phyloP scores from a whole-genome alignment of 2,797 vertebrate species.

The Amniataba percoides region DNA sequence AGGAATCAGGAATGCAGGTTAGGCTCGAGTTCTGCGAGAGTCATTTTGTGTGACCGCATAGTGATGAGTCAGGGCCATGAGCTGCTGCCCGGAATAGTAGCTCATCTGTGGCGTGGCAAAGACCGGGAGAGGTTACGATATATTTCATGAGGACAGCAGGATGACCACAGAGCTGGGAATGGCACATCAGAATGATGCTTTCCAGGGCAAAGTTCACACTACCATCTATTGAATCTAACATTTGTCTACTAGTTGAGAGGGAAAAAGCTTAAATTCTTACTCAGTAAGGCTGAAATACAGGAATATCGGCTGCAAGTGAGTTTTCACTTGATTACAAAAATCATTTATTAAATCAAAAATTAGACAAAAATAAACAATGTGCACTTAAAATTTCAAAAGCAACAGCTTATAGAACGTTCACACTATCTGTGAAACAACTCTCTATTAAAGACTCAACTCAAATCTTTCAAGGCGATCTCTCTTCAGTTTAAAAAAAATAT shows the following conservation, averaged over 20 bases:
- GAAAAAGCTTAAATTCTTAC: not conserved
- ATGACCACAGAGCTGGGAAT: slow-evolving; percentile 55
- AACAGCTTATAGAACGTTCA: slow-evolving; percentile 70
- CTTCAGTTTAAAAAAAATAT: slow-evolving; percentile 70
- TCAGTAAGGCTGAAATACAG: slow-evolving; percentile 10
- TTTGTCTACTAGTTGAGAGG: not conserved
- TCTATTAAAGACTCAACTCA: slow-evolving; percentile 57
- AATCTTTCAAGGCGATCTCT: slow-evolving; percentile 32
- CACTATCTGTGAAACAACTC: slow-evolving; percentile 43
- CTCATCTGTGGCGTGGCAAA: slow-evolving; percentile 69
- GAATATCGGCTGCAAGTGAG: slow-evolving; percentile 1
- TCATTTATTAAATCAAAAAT: slow-evolving; percentile 81
- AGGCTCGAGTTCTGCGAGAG: slow-evolving; percentile 63
- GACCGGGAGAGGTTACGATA: slow-evolving; percentile 46
- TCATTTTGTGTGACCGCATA: slow-evolving; percentile 74
- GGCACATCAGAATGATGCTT: slow-evolving; percentile 33
- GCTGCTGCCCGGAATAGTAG: slow-evolving; percentile 76
- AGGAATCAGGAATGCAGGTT: slow-evolving; percentile 67
- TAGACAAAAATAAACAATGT: slow-evolving; percentile 73
- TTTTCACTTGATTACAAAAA: slow-evolving; percentile 73
- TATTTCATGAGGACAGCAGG: slow-evolving; percentile 69
- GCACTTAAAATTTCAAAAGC: slow-evolving; percentile 64
- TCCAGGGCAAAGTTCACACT: slow-evolving; percentile 46
- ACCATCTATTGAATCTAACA: slow-evolving; percentile 22
- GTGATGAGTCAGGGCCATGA: slow-evolving; percentile 77